Percentiles rank a stretch among this genome's conserved stretches.
These are phyloP conservation scores for Cyrtorhinus lividipennis DNA, from an alignment of 1,140 invertebrate species.

Conservation along the genomic window DNA sequence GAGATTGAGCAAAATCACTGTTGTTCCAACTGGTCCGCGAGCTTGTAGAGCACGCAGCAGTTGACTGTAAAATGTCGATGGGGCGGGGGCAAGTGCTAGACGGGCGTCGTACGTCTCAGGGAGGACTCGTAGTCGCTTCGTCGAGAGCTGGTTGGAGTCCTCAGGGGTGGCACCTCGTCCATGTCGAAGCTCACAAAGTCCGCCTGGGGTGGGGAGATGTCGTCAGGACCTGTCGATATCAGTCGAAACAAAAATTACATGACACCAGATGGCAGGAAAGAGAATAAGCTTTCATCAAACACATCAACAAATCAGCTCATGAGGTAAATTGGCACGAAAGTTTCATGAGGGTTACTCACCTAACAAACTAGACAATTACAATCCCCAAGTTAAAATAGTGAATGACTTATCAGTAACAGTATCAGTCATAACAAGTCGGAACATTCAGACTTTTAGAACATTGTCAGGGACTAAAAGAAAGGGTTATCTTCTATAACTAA, in stretches of 20 bases:
- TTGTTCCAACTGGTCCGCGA: slow-evolving; percentile 15
- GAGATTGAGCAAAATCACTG: slow-evolving; percentile 12
- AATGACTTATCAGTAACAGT: no score
- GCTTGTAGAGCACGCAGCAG: slow-evolving; percentile 19
- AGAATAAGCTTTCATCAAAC: no score
- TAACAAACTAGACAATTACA: no score
- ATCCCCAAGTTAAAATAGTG: no score
- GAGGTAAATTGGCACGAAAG: no score
- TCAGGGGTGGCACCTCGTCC: slow-evolving; percentile 30
- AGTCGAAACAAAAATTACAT: slow-evolving; percentile 23
- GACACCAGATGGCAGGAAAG: no score
- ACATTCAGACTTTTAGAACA: no score
- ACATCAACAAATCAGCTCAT: no score
- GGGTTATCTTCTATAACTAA: no score
- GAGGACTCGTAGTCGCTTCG: slow-evolving; percentile 33
- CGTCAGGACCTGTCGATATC: slow-evolving; percentile 30
- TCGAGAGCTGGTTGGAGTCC: slow-evolving; percentile 27
- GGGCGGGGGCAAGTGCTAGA: slow-evolving; percentile 28
- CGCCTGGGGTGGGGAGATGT: slow-evolving; percentile 30
- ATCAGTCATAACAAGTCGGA: no score
- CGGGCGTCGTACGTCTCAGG: slow-evolving; percentile 36
- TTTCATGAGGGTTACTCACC: no score
- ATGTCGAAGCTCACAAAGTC: slow-evolving; percentile 35
- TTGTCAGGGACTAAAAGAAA: no score
- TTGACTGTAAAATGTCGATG: slow-evolving; percentile 15